Base-by-base conservation (phyloP, 2,888 invertebrate species). In the Nephrocerus scutellatus region DNA sequence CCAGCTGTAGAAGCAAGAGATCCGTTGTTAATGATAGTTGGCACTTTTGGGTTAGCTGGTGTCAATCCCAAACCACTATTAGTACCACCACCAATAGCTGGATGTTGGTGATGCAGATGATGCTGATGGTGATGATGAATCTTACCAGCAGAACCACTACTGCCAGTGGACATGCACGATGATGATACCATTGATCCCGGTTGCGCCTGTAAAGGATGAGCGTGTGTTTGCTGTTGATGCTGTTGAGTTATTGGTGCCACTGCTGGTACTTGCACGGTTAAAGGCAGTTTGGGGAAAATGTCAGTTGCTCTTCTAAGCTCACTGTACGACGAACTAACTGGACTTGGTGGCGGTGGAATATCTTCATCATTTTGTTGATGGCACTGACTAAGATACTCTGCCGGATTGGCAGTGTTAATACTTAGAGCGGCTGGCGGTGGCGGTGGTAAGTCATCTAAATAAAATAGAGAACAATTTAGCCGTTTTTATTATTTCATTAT, bases 261-360 rank as follows among this genome's bases (percentile, higher is more conserved):
- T n/a, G n/a, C n/a, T n/a, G n/a, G n/a, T n/a, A n/a, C n/a, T n/a
- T n/a, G n/a, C n/a, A n/a, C n/a, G n/a, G n/a, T n/a, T n/a, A 45
- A 40, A 22, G 50, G 44, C 36, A 50, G 25, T 39, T 71, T 70
- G 36, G 70, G 71, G 39, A 74, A 71, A 38, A 77, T 75, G 54
- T 84, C 77, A 15, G 85, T 86, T 10, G 90, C 89, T 48, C 86
- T 74, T 36, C 84, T 74, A 39, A 90, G 70, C 68, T 90, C 90
- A 58, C 89, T 89, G 56, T 90, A 91, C 52, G 88, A 89, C 3
- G 89, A 90, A 56, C 88, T 89, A 1, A 90, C 90, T 3, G 90
- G 90, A 44, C 88, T 88, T 7, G 89, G 88, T 6, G 90, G 89
- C 14, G 86, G 85, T 39, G 82, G 75, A 46, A 82, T 72, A 54